Evolutionary conservation across 2,797 vertebrate species (phyloP), one percentile per base, ranked within the genome.

Genomic region (Acestrorhynchus altus): DNA sequence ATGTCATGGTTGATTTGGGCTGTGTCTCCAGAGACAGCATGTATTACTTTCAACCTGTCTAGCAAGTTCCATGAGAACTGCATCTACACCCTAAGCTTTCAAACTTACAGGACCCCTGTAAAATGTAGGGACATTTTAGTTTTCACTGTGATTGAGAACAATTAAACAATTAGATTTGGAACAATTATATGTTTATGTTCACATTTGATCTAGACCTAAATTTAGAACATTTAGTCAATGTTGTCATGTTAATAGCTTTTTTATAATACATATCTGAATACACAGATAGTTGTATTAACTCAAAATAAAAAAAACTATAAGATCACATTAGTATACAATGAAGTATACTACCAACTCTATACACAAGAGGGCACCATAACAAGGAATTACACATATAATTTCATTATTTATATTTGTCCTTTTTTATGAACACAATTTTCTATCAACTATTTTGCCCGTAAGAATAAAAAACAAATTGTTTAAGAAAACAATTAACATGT

Each of bases 41-140:
- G 87, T 89, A 91, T 92, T 87, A 83, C 81, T 93, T 91, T 90
- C 91, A 90, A 85, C 87, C 78, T 66, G 85, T 82, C 88, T 64
- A 60, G 42, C 83, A 74, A 73, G 83, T 85, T 86, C 74, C 87
- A 81, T 83, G 84, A 86, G 84, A 83, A 16, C 9, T 42, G 18
- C 49, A 49, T 74, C 16, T 65, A 61, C 44, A 71, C 46, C 52
- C 39, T 49, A 35, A 20, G 31, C 26, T 51, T 60, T 26, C 12
- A 60, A 8, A 51, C 47, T 4, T 54, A 12, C 61, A 52, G 26
- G 22, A 22, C 18, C 56, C 35, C 24, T 54, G 42, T 52, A 63
- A 63, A n/a, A 52, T 42, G 22, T 54, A 20, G 18, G 40, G 47
- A 46, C 44, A 26, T 26, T 56, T 22, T 15, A 42, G 18, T 31